Evolutionary conservation across 2,113 vertebrate genomes (phyloP), one percentile per base, ranked within the genome.

Genomic region (Pampusana beccarii): DNA sequence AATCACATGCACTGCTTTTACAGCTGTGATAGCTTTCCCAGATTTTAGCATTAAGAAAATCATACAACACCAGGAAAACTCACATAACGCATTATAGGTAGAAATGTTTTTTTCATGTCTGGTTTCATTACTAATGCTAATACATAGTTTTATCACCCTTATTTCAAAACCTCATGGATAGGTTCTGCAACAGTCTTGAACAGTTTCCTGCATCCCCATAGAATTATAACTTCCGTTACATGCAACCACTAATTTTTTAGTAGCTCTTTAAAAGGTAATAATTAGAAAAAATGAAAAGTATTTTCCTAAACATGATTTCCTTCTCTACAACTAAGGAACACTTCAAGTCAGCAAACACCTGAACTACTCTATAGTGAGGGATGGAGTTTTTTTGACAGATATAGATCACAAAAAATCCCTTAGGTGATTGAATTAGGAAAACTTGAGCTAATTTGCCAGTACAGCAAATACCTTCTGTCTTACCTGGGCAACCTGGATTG

Each of bases 401-500:
- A 60, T 0, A 80, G 23, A 61, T 57, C 51, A 77, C 57, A 92
- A 86, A 78, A 53, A 64, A 28, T 7, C 17, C 71, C 33, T 13
- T 23, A 11, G 21, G 13, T 62, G 46, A 24, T 38, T 71, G 13
- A 95, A 56, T 79, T 31, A 34, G 13, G 31, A 78, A 72, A 6
- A 84, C 13, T 15, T 86, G 34, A 88, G 23, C 26, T 33, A 84
- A 65, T 56, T 58, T 84, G 57, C 71, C 82, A 90, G 48, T 29
- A 79, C 10, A 85, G 28, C 28, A 66, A 86, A 62, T 34, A 29
- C 2, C 56, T 57, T 10, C 56, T 78, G 62, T 90, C 97, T 98
- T 97, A 99, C 99, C 99, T 97, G 99, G 99, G 92, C 99, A 99
- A 86, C 99, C 99, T 7, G 99, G 99, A 93, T 99, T 99, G 86